Percentiles rank a stretch among this genome's conserved stretches.
Evolutionary conservation across 2,113 vertebrate genomes (phyloP).

Genomic region (Pedetes capensis): DNA sequence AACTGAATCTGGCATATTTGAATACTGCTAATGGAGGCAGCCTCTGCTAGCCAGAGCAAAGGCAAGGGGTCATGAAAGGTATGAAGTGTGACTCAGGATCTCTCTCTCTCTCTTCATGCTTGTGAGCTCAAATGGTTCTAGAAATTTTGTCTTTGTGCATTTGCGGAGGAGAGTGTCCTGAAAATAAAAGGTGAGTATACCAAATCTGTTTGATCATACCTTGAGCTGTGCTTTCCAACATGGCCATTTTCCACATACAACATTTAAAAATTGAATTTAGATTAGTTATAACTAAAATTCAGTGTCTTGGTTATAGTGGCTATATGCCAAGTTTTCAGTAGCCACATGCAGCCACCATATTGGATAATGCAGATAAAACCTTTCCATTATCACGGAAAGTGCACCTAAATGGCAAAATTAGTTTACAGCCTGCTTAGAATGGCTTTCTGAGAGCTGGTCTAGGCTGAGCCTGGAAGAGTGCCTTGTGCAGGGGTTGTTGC

Average conservation of each 20-base stretch:
- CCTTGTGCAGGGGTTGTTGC: neutral
- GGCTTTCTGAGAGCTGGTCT: neutral
- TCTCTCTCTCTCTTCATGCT: neutral
- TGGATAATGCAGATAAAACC: neutral
- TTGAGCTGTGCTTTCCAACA: neutral
- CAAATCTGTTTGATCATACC: neutral
- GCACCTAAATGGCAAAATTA: neutral
- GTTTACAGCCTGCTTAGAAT: neutral
- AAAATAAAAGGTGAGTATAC: neutral
- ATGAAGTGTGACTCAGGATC: too few species aligned
- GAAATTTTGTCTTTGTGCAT: neutral
- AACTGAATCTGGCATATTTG: neutral
- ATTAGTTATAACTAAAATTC: neutral
- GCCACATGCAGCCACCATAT: neutral
- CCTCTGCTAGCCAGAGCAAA: neutral
- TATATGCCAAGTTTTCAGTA: neutral
- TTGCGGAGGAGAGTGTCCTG: neutral
- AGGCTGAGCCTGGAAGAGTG: neutral
- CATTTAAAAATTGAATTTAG: neutral
- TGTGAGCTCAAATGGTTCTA: neutral
- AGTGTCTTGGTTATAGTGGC: neutral
- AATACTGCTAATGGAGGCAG: neutral
- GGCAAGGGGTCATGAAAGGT: fast-evolving
- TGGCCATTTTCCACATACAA: neutral
- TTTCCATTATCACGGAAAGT: neutral